Evolutionary conservation across 2,888 invertebrate species (phyloP).

Genomic region (Drosophila gaucha): DNA sequence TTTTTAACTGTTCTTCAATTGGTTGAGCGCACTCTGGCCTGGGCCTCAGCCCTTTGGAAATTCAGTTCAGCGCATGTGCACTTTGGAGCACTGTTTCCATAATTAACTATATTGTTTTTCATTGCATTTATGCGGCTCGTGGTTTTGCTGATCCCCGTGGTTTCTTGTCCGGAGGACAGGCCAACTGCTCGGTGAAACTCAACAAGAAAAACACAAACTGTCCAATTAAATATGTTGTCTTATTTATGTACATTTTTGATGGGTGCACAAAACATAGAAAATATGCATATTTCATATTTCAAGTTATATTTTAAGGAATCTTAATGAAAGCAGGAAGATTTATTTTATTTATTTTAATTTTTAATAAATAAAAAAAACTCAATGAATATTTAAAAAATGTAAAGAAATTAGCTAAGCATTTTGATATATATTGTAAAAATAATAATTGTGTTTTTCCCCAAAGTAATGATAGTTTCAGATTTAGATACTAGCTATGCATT

Average conservation of each 20-base stretch:
- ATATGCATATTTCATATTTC: no score
- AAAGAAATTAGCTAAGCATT: no score
- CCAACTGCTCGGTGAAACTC: neutral
- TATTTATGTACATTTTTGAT: neutral
- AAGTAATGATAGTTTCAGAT: conserved; percentile 2
- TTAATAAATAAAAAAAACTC: no score
- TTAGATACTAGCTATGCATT: conserved; percentile 12
- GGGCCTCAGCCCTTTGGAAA: conserved; percentile 23
- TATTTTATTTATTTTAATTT: no score
- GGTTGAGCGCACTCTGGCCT: conserved; percentile 47
- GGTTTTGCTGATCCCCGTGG: conserved; percentile 21
- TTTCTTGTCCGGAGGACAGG: neutral
- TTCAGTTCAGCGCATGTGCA: conserved; percentile 66
- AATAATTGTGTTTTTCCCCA: no score
- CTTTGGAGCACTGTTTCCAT: conserved; percentile 67
- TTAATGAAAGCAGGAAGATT: no score
- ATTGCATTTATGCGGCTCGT: conserved; percentile 49
- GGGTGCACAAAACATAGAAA: neutral
- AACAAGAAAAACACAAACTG: neutral
- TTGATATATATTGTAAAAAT: no score
- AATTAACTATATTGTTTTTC: conserved; percentile 76
- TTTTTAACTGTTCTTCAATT: conserved; percentile 76
- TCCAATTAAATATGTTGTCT: conserved; percentile 17
- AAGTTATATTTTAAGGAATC: no score
- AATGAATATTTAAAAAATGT: no score